Conservation (phyloP, 2,113 vertebrate genomes). For the Octodon degus region DNA sequence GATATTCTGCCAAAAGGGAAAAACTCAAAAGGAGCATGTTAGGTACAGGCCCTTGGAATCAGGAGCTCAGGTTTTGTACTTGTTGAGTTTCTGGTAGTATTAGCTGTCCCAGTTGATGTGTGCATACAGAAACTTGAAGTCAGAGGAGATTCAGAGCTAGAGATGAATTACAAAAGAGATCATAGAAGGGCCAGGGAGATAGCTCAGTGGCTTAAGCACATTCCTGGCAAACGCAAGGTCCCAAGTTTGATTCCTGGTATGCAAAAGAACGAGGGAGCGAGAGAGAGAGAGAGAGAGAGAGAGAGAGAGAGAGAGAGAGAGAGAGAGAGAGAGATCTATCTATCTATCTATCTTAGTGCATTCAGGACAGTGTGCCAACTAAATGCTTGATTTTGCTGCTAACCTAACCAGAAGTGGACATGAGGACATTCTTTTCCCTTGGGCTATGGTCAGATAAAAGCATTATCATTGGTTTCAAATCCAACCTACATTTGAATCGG, state of each 20-base stretch:
- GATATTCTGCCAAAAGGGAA: neutral
- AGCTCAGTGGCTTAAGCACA: too few relatives aligned
- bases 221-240: too few relatives aligned
- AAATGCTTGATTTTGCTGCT: neutral
- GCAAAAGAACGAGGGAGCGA: too few relatives aligned
- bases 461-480: constrained; percentile 2
- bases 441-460: neutral
- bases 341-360: neutral
- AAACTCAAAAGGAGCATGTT: neutral
- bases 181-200: neutral
- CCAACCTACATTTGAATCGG: neutral
- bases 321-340: too few relatives aligned
- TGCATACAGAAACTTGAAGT: neutral
- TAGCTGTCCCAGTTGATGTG: neutral
- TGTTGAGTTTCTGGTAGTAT: neutral
- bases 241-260: too few relatives aligned
- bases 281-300: too few relatives aligned
- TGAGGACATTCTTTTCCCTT: neutral
- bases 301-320: too few relatives aligned
- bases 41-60: neutral
- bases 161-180: neutral
- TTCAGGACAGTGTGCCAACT: neutral
- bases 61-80: neutral
- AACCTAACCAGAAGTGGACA: neutral
- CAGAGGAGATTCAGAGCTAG: neutral